Base-by-base conservation (phyloP, 1,140 invertebrate genomes). In the Sitophilus oryzae region DNA sequence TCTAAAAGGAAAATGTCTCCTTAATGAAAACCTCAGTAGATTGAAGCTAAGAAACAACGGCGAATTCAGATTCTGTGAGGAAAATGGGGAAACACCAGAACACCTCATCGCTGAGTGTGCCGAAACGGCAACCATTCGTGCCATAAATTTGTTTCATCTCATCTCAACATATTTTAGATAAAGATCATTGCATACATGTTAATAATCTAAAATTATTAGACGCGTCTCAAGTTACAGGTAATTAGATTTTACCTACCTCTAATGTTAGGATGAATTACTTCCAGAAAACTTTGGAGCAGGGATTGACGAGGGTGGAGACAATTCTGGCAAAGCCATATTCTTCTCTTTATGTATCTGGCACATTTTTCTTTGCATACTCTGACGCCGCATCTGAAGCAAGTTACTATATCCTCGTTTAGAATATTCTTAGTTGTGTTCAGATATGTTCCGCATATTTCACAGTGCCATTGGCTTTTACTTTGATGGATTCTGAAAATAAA, bases 391-490 rank as follows among this genome's bases (percentile, higher is more conserved):
- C 63, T 61, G 23, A 30, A 38, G 56, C 70, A 71, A 22, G 58
- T 66, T n/a, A 68, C 63, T 10, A 64, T 53, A 35, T 62, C 49
- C 14, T 61, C 62, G 15, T 64, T 59, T 18, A 70, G 48, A 15
- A 68, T 61, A 19, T 60, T 61, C 34, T 58, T 52, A 11, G 63
- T 60, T 4, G 67, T 66, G 21, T 62, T 50, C 23, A 71, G 58
- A 45, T 68, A 63, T 9, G 22, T 51, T 20, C 67, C 68, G 47
- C 70, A 71, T 11, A 70, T 62, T 47, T 55, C 52, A 51, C 70
- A 71, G 37, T 71, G 59, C 70, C 68, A 69, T 38, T 58, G 61
- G 9, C 35, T 44, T 22, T 49, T 48, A 14, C 53, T 42, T 36
- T 54, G 63, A 19, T 56, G 61, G 40, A 36, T 56, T 56, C 65